These are phyloP conservation scores for Phenacoccus solenopsis DNA, from an alignment of 1,140 invertebrate species.

Conservation along the genomic window DNA sequence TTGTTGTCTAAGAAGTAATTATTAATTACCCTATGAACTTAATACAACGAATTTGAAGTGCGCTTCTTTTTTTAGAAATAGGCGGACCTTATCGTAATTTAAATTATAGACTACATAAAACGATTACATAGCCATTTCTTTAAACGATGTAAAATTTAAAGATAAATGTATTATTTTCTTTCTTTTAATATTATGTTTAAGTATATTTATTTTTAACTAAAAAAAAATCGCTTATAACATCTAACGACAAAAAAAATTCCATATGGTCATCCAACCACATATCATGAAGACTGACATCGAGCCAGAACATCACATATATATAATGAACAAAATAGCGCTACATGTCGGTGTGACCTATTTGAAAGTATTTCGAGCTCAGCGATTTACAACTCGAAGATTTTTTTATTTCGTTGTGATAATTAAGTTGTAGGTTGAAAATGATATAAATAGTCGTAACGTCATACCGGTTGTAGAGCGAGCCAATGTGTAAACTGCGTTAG, in stretches of 20 bases:
- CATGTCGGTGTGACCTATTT: background rate
- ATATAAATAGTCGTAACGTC: background rate
- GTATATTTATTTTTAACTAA: background rate
- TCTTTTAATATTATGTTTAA: too few relatives aligned
- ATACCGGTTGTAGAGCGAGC: background rate
- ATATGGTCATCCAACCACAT: background rate
- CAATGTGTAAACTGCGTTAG: background rate
- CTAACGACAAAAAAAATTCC: background rate
- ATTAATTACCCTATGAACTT: background rate
- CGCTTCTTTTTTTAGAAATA: background rate
- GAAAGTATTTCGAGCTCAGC: background rate
- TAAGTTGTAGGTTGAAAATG: background rate
- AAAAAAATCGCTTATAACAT: background rate
- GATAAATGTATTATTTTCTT: too few relatives aligned
- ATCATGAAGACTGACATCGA: background rate
- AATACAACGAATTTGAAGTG: background rate
- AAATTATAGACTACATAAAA: background rate
- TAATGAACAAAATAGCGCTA: too few relatives aligned
- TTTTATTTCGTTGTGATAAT: background rate
- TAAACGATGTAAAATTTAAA: too few relatives aligned
- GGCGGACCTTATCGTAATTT: background rate
- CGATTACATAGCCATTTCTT: too few relatives aligned
- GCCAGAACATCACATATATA: background rate
- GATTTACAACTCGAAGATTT: background rate
- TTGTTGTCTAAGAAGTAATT: background rate